phyloP scores from a whole-genome alignment of 2,113 vertebrate species.

The Cynopterus brachyotis region DNA sequence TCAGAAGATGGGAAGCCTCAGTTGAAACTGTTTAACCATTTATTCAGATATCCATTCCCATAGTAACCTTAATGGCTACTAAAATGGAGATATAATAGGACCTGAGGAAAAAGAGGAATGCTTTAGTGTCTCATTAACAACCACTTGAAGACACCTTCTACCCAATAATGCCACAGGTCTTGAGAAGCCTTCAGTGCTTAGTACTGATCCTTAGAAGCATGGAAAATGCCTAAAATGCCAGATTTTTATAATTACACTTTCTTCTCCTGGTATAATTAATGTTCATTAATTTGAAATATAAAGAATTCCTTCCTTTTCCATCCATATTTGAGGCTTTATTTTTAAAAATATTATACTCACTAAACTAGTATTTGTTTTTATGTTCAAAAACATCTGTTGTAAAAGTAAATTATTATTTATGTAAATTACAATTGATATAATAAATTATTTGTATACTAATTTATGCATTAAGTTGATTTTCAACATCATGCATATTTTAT shows the following conservation, averaged over 20 bases:
- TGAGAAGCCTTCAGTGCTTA: background rate
- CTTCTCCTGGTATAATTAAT: background rate
- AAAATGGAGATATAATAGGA: background rate
- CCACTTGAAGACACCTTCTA: background rate
- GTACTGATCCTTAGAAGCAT: background rate
- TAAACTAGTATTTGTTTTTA: background rate
- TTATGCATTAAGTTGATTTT: background rate
- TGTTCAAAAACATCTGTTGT: background rate
- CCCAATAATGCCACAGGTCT: rapidly evolving
- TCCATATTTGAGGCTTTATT: background rate
- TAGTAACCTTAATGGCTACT: background rate
- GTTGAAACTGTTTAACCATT: background rate
- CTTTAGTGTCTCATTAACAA: background rate
- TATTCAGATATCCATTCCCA: background rate
- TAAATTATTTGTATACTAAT: too few species aligned
- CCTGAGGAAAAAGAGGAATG: background rate
- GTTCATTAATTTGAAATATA: background rate
- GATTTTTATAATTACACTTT: background rate
- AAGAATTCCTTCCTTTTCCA: background rate
- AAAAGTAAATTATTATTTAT: background rate
- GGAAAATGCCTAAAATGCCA: background rate
- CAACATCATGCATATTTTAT: background rate
- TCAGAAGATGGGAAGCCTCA: background rate
- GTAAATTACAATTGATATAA: background rate
- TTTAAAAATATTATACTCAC: background rate